Conservation (phyloP, 2,888 invertebrate species). For the Cosmia pyralina region DNA sequence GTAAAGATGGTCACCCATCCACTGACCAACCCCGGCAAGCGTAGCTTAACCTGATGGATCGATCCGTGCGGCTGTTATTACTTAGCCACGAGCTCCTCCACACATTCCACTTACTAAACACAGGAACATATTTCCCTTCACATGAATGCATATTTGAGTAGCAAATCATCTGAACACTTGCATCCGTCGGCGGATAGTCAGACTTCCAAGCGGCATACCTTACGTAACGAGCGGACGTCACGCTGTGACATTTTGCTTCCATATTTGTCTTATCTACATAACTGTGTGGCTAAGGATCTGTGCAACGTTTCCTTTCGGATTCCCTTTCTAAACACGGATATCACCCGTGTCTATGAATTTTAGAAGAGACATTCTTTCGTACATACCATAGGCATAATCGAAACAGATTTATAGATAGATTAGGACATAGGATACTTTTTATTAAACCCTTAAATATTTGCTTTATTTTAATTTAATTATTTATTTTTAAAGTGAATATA, state of each 20-base stretch:
- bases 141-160: conserved; percentile 9
- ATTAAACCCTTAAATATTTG: too few species aligned
- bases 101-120: background rate
- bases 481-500: too few species aligned
- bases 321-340: background rate
- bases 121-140: background rate
- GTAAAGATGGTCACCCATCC: too few species aligned
- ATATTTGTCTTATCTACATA: conserved; percentile 9
- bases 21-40: too few species aligned
- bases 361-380: background rate
- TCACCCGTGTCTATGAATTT: background rate
- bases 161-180: conserved; percentile 18
- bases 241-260: conserved; percentile 20
- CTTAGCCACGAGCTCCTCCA: too few species aligned
- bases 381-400: too few species aligned
- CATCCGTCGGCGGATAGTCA: conserved; percentile 26
- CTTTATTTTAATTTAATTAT: too few species aligned
- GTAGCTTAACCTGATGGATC: too few species aligned
- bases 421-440: too few species aligned
- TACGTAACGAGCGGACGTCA: conserved; percentile 23
- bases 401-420: too few species aligned
- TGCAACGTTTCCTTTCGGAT: background rate
- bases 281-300: background rate
- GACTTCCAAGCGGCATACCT: conserved; percentile 23
- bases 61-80: too few species aligned